Conservation (phyloP, 2,113 vertebrate genomes). For the Lampris megalopsis region DNA sequence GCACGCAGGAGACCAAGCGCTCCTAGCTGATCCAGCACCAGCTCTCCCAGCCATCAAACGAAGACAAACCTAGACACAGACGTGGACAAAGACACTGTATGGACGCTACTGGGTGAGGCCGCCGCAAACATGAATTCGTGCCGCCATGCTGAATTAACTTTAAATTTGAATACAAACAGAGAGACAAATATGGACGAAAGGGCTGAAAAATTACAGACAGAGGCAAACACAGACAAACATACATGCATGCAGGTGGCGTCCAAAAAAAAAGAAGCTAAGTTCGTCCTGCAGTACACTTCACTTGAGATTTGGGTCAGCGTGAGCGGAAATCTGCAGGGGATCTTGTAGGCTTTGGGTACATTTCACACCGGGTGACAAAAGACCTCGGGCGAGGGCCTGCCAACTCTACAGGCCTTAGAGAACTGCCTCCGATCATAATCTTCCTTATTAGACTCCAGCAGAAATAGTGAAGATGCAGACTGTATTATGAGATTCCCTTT, state of each 20-base stretch:
- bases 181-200: background rate
- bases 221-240: constrained; percentile 8
- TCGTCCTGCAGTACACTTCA: constrained; percentile 1
- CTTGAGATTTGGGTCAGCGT: constrained; percentile 17
- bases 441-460: constrained; percentile 13
- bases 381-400: background rate
- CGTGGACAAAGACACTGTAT: too few relatives aligned
- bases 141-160: too few relatives aligned
- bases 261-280: constrained; percentile 12
- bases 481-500: constrained; percentile 61
- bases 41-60: too few relatives aligned
- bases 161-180: background rate
- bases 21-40: too few relatives aligned
- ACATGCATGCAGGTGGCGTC: constrained; percentile 32
- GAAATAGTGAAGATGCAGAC: constrained; percentile 23
- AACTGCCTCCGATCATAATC: constrained; percentile 38
- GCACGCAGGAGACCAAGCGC: too few relatives aligned
- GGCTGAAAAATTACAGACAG: background rate
- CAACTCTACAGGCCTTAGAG: background rate
- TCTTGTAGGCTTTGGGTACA: background rate
- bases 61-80: too few relatives aligned
- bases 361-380: constrained; percentile 1
- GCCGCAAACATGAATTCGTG: too few relatives aligned
- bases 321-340: constrained; percentile 7
- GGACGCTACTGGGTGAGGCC: too few relatives aligned